Conservation (phyloP, 35 echinoderm and acorn worm species). For the Holothuria glaberrima region DNA sequence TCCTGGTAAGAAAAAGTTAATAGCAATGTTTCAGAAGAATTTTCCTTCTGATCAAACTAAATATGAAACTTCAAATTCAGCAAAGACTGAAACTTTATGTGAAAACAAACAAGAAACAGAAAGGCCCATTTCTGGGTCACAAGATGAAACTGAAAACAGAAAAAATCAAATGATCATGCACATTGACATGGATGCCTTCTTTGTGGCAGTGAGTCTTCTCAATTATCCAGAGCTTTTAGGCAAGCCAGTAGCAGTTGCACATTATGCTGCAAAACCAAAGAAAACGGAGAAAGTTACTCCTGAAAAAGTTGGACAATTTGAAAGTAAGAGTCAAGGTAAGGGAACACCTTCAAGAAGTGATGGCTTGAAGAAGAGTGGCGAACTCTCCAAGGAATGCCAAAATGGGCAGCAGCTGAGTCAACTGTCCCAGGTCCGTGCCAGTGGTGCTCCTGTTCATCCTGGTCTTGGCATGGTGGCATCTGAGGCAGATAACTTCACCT, state of each 20-base stretch:
- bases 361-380: not conserved
- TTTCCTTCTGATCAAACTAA: not conserved
- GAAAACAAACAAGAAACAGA: not conserved
- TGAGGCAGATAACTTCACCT: constrained; percentile 47
- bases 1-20: constrained; percentile 74
- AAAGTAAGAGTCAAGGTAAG: not conserved
- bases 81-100: no score
- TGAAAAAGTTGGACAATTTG: not conserved
- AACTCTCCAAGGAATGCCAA: not conserved
- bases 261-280: constrained; percentile 70
- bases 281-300: not conserved
- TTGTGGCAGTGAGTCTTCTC: constrained; percentile 85
- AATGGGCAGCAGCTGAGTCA: no score
- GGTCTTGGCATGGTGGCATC: not conserved
- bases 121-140: not conserved
- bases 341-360: not conserved
- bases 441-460: not conserved
- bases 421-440: not conserved
- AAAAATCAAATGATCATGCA: constrained; percentile 77
- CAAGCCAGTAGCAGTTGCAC: constrained; percentile 94
- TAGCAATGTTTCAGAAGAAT: constrained; percentile 20
- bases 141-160: not conserved
- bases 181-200: constrained; percentile 98
- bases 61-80: no score
- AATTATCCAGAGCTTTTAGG: constrained; percentile 79